These are phyloP conservation scores for Atta texana DNA, from an alignment of 1,140 invertebrate species.

Conservation along the genomic window DNA sequence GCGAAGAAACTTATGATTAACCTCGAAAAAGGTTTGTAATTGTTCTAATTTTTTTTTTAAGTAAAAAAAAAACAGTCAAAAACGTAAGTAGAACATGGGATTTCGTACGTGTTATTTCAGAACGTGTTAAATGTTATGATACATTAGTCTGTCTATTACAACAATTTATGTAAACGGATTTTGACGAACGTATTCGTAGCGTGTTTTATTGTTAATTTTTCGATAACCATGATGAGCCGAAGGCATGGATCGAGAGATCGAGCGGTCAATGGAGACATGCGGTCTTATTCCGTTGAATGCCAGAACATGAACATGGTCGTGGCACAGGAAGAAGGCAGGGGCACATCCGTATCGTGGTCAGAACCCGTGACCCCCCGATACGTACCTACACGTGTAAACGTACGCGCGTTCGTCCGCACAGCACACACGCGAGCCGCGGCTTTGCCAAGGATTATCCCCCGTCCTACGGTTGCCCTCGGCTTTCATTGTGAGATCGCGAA, in stretches of 20 bases:
- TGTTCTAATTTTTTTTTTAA: neutral
- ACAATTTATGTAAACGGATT: neutral
- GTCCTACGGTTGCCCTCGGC: conserved; percentile 63
- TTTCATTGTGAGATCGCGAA: conserved; percentile 69
- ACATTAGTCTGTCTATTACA: neutral
- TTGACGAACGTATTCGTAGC: neutral
- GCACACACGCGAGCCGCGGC: conserved; percentile 74
- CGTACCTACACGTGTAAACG: conserved; percentile 79
- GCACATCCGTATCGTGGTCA: conserved; percentile 87
- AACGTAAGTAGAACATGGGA: neutral
- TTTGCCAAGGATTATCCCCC: conserved; percentile 84
- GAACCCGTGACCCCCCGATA: conserved; percentile 85
- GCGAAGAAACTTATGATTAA: neutral
- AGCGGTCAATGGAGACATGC: conserved; percentile 77
- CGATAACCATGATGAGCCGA: conserved; percentile 9
- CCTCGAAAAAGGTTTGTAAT: neutral
- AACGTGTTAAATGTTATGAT: neutral
- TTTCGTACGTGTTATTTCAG: neutral
- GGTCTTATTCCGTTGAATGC: conserved; percentile 83
- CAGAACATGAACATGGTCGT: conserved; percentile 81
- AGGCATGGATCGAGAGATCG: conserved; percentile 76
- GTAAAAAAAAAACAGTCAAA: neutral
- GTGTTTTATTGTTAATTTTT: conserved; percentile 32
- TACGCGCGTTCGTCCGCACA: conserved; percentile 70
- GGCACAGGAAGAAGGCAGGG: conserved; percentile 86